Evolutionary conservation across 2,888 invertebrate species (phyloP).

Genomic region (Tenodera sinensis): DNA sequence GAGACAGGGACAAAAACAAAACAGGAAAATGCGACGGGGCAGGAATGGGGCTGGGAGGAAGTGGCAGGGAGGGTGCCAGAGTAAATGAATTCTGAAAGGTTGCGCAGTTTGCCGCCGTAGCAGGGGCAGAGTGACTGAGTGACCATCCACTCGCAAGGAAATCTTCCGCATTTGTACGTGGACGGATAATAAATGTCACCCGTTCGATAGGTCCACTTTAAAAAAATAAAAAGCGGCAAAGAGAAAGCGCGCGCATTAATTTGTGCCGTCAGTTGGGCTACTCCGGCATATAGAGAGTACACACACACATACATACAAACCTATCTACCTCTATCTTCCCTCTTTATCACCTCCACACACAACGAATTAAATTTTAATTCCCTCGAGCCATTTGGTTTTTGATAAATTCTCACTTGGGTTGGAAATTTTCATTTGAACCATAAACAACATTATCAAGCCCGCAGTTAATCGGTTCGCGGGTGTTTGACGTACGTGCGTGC

Average conservation of each 20-base stretch:
- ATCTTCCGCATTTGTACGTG: background rate
- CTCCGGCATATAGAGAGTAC: background rate
- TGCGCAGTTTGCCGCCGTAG: background rate
- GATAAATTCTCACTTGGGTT: constrained; percentile 17
- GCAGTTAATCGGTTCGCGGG: background rate
- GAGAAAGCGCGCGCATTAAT: background rate
- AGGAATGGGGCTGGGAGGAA: background rate
- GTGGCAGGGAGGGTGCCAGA: background rate
- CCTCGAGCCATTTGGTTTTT: constrained; percentile 18
- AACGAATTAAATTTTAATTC: constrained; percentile 18
- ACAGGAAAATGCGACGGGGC: background rate
- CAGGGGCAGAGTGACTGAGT: background rate
- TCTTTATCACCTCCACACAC: constrained; percentile 2
- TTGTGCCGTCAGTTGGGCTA: background rate
- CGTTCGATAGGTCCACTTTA: constrained; percentile 10
- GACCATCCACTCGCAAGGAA: background rate
- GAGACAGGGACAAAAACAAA: background rate
- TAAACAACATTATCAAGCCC: constrained; percentile 17
- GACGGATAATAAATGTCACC: constrained; percentile 6
- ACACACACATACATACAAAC: background rate
- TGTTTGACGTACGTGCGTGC: background rate
- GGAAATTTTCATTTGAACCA: constrained; percentile 10
- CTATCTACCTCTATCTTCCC: background rate
- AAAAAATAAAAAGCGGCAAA: background rate
- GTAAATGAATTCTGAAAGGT: constrained; percentile 2